These are phyloP conservation scores for Tinea pellionella DNA, from an alignment of 2,888 invertebrate genomes.

Conservation along the genomic window DNA sequence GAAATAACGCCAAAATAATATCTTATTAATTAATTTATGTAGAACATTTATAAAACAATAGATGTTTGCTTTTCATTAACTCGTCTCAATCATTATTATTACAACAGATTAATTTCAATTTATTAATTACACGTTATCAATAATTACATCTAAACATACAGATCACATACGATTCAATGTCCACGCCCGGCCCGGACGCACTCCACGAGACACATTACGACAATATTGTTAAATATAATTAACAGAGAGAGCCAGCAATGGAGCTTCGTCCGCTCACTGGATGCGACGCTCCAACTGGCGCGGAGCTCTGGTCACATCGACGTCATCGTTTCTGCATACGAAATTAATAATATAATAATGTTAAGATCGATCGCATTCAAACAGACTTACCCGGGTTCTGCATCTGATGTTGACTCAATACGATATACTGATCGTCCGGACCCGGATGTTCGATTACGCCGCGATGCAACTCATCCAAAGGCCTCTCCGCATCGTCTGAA, in stretches of 20 bases:
- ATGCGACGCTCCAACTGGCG: slow-evolving; percentile 22
- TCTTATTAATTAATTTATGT: background rate
- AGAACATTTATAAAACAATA: background rate
- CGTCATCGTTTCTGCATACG: slow-evolving; percentile 47
- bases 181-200: too few species aligned
- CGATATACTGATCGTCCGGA: slow-evolving; percentile 48
- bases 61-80: background rate
- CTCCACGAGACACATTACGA: too few species aligned
- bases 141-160: background rate
- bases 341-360: too few species aligned
- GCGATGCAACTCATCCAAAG: slow-evolving; percentile 50
- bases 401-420: slow-evolving; percentile 62
- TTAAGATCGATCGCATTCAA: slow-evolving; percentile 8
- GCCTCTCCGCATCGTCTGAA: slow-evolving; percentile 45
- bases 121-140: background rate
- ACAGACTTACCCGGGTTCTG: slow-evolving; percentile 49
- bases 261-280: background rate
- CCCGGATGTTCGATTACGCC: slow-evolving; percentile 47
- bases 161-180: background rate
- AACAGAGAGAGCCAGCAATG: slow-evolving; percentile 9
- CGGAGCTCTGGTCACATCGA: slow-evolving; percentile 56
- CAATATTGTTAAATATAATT: too few species aligned
- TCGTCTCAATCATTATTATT: background rate
- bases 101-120: background rate
- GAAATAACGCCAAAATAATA: too few species aligned